Percentiles rank a stretch among this genome's conserved stretches.
Conservation (phyloP, 64 coral and sea anemone genomes). For the Platygyra sinensis region DNA sequence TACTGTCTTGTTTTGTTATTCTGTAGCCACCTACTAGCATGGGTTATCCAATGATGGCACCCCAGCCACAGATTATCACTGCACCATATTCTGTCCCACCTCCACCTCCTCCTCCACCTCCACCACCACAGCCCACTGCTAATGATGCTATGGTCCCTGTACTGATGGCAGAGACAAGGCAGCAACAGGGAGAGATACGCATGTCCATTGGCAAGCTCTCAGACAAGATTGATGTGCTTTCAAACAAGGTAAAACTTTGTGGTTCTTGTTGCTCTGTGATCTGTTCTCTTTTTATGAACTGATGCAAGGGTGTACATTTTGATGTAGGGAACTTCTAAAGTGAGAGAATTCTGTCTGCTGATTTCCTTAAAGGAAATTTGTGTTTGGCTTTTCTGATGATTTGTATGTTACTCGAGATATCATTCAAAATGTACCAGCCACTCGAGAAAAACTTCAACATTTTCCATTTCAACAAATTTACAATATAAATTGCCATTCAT, state of each 20-base stretch:
- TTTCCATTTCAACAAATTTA: too few relatives aligned
- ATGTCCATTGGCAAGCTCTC: constrained; percentile 87
- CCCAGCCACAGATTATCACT: constrained; percentile 68
- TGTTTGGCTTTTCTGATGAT: too few relatives aligned
- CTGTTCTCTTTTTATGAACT: not conserved
- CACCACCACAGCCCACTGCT: constrained; percentile 65
- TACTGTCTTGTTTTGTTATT: not conserved
- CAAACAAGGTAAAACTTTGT: constrained; percentile 70
- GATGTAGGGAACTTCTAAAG: too few relatives aligned
- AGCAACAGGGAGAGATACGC: constrained; percentile 93
- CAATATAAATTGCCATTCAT: too few relatives aligned
- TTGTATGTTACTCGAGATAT: too few relatives aligned
- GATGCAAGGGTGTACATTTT: too few relatives aligned
- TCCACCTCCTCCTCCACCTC: constrained; percentile 58
- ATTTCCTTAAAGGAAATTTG: too few relatives aligned
- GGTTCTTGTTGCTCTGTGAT: not conserved
- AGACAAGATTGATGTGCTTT: constrained; percentile 90
- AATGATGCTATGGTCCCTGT: constrained; percentile 98
- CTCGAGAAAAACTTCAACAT: too few relatives aligned
- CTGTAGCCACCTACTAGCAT: constrained; percentile 43
- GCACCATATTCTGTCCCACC: constrained; percentile 55
- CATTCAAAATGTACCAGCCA: too few relatives aligned
- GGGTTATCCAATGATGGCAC: constrained; percentile 75
- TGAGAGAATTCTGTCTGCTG: too few relatives aligned
- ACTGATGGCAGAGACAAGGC: constrained; percentile 96